A percentile compares a stretch with the other conserved stretches of the same genome.
These are phyloP conservation scores for Callopanchax toddi DNA, from an alignment of 2,113 vertebrate species.

Conservation along the genomic window DNA sequence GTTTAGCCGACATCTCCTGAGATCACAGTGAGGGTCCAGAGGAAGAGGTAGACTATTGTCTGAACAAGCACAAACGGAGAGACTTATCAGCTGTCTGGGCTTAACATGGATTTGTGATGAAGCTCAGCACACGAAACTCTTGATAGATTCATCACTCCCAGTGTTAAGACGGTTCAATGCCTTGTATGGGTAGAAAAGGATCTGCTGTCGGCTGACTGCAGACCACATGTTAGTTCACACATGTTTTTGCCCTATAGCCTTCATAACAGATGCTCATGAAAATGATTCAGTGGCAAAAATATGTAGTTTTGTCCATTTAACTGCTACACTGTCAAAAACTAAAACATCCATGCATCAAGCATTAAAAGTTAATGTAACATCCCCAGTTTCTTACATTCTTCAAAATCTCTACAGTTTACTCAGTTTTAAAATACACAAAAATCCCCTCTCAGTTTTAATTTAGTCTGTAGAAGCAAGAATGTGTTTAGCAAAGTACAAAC, in stretches of 20 bases:
- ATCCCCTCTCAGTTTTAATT: background rate
- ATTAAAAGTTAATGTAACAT: too few relatives aligned
- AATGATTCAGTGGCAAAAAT: background rate
- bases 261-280: constrained; percentile 8
- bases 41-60: constrained; percentile 38
- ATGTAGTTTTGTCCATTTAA: background rate
- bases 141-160: constrained; percentile 47
- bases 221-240: constrained; percentile 18
- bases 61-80: constrained; percentile 12
- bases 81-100: constrained; percentile 48
- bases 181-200: constrained; percentile 73
- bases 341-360: too few relatives aligned
- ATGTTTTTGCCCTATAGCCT: constrained; percentile 11
- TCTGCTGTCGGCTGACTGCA: constrained; percentile 32
- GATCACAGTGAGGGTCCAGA: constrained; percentile 36
- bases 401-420: background rate
- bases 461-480: background rate
- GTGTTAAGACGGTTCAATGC: constrained; percentile 38
- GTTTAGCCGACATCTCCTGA: constrained; percentile 6
- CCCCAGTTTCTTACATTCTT: background rate
- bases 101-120: constrained; percentile 49
- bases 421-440: background rate
- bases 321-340: background rate
- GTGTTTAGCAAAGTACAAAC: background rate
- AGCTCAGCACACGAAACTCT: constrained; percentile 19